Base-by-base conservation (phyloP, 2,113 vertebrate genomes). In the Sorex araneus region DNA sequence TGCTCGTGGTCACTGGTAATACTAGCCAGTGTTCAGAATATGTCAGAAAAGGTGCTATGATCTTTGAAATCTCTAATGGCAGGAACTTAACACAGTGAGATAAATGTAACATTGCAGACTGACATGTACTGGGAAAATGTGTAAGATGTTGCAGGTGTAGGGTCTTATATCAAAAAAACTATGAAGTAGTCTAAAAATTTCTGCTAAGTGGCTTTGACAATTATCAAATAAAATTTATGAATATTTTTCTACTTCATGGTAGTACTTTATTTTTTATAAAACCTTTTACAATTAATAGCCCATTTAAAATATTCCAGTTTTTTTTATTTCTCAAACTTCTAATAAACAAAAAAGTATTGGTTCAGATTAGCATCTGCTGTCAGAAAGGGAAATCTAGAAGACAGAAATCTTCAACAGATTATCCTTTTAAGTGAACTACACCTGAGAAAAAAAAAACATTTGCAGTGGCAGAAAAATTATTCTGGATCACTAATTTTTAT, bases 241-340 rank as follows among this genome's bases (percentile, higher is more conserved):
- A 25, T 69, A 70, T 32, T 92, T 73, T 64, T 30, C 23, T 78
- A 70, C 18, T 75, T 12, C 63, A 60, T 82, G 40, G 36, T 70
- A 34, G 27, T n/a, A 77, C 63, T 93, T 70, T 45, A 84, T 77
- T 69, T 92, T 34, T 83, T 3, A 3, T 77, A 60, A 60, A 76
- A 34, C 6, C 7, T 21, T 32, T 45, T 43, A n/a, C 9, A 80
- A 34, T 47, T 30, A 43, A 66, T 66, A 54, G 15, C 54, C 40
- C 3, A 54, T 40, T 83, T n/a, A n/a, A n/a, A n/a, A n/a, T n/a
- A n/a, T n/a, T n/a, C n/a, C n/a, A n/a, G n/a, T n/a, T n/a, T n/a
- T n/a, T 71, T 79, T 4, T 2, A 64, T 64, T 86, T 79, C 12
- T 80, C 28, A 47, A 69, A 87, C 69, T n/a, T 2, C 36, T 83